Base-by-base conservation (phyloP, 2,888 invertebrate species). In the Myopa testacea region DNA sequence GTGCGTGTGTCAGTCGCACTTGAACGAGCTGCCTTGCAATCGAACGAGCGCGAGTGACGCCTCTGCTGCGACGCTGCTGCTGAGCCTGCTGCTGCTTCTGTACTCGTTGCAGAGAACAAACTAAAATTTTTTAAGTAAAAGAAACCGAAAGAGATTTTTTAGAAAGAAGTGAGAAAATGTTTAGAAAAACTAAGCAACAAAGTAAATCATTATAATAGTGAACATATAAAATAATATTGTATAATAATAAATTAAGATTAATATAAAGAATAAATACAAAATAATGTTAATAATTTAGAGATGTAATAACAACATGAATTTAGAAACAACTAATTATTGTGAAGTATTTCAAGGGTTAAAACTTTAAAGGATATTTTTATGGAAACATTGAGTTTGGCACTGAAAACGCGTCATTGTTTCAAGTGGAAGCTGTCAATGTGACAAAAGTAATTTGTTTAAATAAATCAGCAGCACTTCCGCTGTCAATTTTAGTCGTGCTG, bases 1-100 rank as follows among this genome's bases (percentile, higher is more conserved):
- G 2, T 92, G 92, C 80, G 88, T 91, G 8, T 92, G 92, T 82
- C 85, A 89, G 83, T 90, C 91, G 2, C 81, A 82, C 5, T 80
- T 85, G 73, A 87, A 88, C 4, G 81, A 83, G 50, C 86, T 84
- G 80, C 92, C 91, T 12, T 92, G 92, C 83, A 91, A 91, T 85
- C 58, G 79, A 3, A 82, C 10, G 26, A 62, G 8, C 26, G 10
- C 62, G 19, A 1, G 3, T 26, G 26, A 0, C 0, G 62, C 7
- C 62, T 26, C 62, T 34, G 55, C 16, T 4, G 10, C 14, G 55
- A n/a, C 14, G 12, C 67, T 37, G 63, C 60, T 3, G 63, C 45
- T 3, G n/a, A 7, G 38, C 34, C 60, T 50, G 34, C n/a, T 34
- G 16, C 45, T 65, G 65, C 34, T 65, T 14, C 38, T 38, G 12